Conservation (phyloP, 2,113 vertebrate species). For the Semnopithecus entellus region DNA sequence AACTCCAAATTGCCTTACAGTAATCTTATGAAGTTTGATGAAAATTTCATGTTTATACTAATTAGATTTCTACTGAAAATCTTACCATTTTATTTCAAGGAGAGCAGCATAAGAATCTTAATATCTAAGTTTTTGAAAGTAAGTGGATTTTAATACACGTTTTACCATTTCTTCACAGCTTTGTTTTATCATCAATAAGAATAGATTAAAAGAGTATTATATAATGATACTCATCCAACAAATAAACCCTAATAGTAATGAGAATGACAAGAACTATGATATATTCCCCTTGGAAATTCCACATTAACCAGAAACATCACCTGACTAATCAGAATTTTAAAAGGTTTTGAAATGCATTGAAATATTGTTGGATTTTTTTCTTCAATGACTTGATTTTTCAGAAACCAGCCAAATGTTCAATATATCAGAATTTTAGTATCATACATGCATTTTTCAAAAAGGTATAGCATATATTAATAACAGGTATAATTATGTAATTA, state of each 20-base stretch:
- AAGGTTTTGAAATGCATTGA: background rate
- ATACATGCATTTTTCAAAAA: background rate
- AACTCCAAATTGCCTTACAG: background rate
- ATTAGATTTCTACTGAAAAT: background rate
- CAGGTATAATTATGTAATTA: background rate
- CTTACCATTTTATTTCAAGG: background rate
- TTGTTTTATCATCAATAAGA: background rate
- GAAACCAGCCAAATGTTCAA: background rate
- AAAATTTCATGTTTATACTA: background rate
- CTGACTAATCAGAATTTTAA: background rate
- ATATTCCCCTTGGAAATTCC: background rate
- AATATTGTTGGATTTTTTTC: background rate
- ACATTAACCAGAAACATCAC: background rate
- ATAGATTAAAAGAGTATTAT: background rate
- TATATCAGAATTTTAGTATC: background rate
- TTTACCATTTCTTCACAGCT: background rate
- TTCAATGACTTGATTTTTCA: background rate
- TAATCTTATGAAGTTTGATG: background rate
- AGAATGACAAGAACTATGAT: background rate
- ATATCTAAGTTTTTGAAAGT: background rate
- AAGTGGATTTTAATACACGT: background rate
- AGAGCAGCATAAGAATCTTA: background rate
- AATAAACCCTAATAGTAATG: background rate
- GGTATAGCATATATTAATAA: background rate
- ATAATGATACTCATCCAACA: background rate